Conservation (phyloP, 2,113 vertebrate genomes). For the Gobio gobio region DNA sequence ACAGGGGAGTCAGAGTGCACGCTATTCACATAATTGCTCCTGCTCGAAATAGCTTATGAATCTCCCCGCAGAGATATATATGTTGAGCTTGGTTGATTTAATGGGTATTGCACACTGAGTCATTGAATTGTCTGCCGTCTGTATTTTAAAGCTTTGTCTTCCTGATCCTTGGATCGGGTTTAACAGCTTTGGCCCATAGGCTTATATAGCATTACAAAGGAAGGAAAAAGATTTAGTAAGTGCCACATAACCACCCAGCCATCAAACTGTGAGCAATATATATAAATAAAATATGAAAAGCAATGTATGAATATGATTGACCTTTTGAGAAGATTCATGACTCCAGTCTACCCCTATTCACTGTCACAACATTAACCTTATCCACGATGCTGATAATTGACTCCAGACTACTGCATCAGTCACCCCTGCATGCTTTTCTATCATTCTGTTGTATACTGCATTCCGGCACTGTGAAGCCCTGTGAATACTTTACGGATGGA, state of each 20-base stretch:
- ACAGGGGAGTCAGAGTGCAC: constrained; percentile 30
- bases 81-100: constrained; percentile 34
- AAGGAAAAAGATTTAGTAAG: neutral
- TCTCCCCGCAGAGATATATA: constrained; percentile 22
- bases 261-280: constrained; percentile 49
- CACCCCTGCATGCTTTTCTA: neutral
- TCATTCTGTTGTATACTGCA: neutral
- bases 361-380: constrained; percentile 53
- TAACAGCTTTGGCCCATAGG: neutral
- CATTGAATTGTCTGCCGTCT: constrained; percentile 22
- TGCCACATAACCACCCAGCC: constrained; percentile 14
- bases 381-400: constrained; percentile 48
- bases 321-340: constrained; percentile 58
- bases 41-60: constrained; percentile 34
- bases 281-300: constrained; percentile 60
- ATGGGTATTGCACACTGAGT: constrained; percentile 12
- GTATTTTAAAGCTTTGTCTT: constrained; percentile 28
- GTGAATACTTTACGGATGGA: too few species aligned
- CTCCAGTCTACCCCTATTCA: constrained; percentile 1
- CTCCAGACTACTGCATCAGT: constrained; percentile 30
- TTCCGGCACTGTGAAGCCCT: neutral
- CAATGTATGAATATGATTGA: constrained; percentile 53
- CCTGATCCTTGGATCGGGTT: neutral
- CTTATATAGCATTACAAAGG: neutral
- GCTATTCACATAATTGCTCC: constrained; percentile 38